phyloP scores from a whole-genome alignment of 2,113 vertebrate species.

The Sminthopsis crassicaudata region DNA sequence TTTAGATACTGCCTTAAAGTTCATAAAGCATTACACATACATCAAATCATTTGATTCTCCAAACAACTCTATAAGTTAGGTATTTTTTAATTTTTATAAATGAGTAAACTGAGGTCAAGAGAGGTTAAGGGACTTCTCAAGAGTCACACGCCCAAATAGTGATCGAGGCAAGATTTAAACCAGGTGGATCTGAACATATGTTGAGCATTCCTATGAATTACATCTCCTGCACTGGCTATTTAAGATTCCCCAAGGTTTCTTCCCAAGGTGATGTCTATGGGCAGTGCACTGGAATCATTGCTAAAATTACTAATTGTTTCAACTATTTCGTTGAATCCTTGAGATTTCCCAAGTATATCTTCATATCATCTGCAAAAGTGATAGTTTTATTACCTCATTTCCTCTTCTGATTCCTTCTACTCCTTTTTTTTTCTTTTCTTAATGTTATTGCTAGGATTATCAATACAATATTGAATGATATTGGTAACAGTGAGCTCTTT shows the following conservation, averaged over 20 bases:
- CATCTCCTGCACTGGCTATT: background rate
- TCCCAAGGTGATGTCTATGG: background rate
- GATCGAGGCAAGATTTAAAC: background rate
- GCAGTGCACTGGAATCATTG: background rate
- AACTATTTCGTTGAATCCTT: background rate
- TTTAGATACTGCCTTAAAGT: background rate
- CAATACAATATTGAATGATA: background rate
- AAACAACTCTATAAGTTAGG: background rate
- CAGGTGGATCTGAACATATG: background rate
- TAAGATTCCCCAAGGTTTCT: background rate
- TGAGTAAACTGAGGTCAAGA: background rate
- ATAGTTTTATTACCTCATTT: background rate
- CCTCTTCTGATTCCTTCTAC: background rate
- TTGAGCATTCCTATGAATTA: background rate
- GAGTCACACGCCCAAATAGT: background rate
- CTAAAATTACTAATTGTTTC: background rate
- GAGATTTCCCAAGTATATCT: background rate
- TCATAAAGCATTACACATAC: background rate
- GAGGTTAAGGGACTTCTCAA: background rate
- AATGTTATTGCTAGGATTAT: background rate
- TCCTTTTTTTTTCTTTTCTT: background rate
- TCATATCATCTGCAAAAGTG: background rate
- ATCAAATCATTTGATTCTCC: background rate
- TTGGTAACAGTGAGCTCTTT: background rate
- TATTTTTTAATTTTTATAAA: background rate